Conservation (phyloP, 2,113 vertebrate species). For the Sturnus vulgaris region DNA sequence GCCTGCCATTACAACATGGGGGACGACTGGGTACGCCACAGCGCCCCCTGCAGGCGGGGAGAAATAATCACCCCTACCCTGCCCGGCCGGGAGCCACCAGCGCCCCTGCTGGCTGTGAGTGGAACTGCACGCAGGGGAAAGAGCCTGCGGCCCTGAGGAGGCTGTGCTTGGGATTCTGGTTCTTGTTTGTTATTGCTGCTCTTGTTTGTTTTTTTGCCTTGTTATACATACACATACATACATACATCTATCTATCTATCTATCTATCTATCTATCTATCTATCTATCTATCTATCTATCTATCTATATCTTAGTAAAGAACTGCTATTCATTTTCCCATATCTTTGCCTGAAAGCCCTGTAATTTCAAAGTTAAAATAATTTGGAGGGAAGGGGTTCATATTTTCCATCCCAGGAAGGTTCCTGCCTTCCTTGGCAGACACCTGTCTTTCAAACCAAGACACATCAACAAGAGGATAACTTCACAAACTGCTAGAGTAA, state of each 20-base stretch:
- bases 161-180: too few relatives aligned
- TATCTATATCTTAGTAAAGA: background rate
- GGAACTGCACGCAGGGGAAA: too few relatives aligned
- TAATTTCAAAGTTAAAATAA: background rate
- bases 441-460: background rate
- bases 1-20: fast-evolving
- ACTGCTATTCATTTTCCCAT: background rate
- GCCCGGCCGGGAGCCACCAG: too few relatives aligned
- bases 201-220: background rate
- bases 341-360: background rate
- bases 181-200: background rate
- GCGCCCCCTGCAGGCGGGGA: fast-evolving
- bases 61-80: background rate
- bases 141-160: too few relatives aligned
- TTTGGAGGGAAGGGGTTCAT: background rate
- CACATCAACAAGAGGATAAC: background rate
- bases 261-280: too few relatives aligned
- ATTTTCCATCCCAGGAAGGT: background rate
- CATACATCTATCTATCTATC: too few relatives aligned
- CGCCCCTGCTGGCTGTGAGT: too few relatives aligned
- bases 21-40: fast-evolving
- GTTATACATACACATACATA: background rate
- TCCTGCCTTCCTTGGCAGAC: background rate
- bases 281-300: too few relatives aligned
- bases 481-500: background rate